Evolutionary conservation across 64 coral and sea anemone species (phyloP).

Genomic region (Stichodactyla helianthus): DNA sequence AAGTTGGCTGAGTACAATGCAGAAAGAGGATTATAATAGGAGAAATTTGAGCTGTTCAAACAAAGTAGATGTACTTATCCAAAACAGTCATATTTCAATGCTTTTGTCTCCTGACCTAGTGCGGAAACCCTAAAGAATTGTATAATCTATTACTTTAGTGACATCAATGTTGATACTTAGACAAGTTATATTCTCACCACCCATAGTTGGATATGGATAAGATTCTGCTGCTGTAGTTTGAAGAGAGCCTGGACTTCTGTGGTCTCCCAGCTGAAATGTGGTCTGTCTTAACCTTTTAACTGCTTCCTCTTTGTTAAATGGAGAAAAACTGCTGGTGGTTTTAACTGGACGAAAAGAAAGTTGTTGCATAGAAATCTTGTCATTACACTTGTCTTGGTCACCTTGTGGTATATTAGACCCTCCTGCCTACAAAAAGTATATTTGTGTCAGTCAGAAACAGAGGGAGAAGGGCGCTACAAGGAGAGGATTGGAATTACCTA

Average conservation of each 20-base stretch:
- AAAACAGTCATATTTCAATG: too few species aligned
- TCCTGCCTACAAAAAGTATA: conserved; percentile 47
- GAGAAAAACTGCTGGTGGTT: conserved; percentile 14
- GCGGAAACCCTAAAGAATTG: too few species aligned
- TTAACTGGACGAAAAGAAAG: conserved; percentile 50
- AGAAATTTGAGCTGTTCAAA: too few species aligned
- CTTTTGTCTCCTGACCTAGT: too few species aligned
- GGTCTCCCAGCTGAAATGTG: conserved; percentile 84
- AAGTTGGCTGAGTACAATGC: too few species aligned
- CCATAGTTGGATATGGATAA: conserved; percentile 41
- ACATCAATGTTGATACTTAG: too few species aligned
- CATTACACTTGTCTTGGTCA: conserved; percentile 90
- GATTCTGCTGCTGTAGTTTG: conserved; percentile 69
- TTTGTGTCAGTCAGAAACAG: neutral
- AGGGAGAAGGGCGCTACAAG: too few species aligned
- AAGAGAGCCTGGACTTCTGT: conserved; percentile 50
- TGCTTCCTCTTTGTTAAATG: conserved; percentile 72
- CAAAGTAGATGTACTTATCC: too few species aligned
- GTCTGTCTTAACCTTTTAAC: conserved; percentile 59
- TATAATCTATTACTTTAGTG: too few species aligned
- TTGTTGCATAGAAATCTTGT: conserved; percentile 77
- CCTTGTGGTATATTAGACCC: conserved; percentile 90
- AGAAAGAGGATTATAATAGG: too few species aligned
- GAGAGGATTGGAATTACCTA: too few species aligned
- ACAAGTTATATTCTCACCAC: neutral